These are phyloP conservation scores for Tenthredo mesomela DNA, from an alignment of 2,888 invertebrate genomes.

Conservation along the genomic window DNA sequence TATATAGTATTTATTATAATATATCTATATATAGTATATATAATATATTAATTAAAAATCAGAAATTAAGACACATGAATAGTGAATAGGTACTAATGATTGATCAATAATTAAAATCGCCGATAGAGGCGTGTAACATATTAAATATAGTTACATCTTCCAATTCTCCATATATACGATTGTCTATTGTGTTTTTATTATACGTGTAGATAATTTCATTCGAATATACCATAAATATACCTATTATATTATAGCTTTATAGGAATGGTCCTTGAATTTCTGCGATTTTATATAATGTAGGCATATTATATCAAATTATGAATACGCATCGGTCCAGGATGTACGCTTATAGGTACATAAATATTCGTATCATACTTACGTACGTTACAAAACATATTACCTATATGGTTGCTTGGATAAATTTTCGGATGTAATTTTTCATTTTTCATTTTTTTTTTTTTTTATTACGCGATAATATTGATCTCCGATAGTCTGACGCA, in stretches of 20 bases:
- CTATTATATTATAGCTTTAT: background rate
- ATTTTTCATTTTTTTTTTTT: background rate
- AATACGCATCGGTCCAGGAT: slow-evolving; percentile 5
- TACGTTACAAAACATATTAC: slow-evolving; percentile 1
- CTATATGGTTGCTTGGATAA: background rate
- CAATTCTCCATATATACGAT: slow-evolving; percentile 30
- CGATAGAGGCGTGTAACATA: background rate
- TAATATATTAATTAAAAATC: background rate
- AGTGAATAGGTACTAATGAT: slow-evolving; percentile 43
- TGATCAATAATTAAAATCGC: slow-evolving; percentile 13
- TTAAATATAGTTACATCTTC: background rate
- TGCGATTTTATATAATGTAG: slow-evolving; percentile 19
- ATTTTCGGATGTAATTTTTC: background rate
- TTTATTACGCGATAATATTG: slow-evolving; percentile 5
- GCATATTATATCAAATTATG: slow-evolving; percentile 35
- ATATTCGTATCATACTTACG: background rate
- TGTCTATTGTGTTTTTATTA: background rate
- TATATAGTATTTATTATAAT: too few species aligned
- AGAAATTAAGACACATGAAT: slow-evolving; percentile 47
- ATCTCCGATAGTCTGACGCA: slow-evolving; percentile 40
- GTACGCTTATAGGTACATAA: background rate
- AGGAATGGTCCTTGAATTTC: slow-evolving; percentile 38
- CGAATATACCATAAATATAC: slow-evolving; percentile 8
- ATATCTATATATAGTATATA: background rate
- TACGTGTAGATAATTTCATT: background rate